Evolutionary conservation across 2,113 vertebrate genomes (phyloP).

Genomic region (Fulica atra): DNA sequence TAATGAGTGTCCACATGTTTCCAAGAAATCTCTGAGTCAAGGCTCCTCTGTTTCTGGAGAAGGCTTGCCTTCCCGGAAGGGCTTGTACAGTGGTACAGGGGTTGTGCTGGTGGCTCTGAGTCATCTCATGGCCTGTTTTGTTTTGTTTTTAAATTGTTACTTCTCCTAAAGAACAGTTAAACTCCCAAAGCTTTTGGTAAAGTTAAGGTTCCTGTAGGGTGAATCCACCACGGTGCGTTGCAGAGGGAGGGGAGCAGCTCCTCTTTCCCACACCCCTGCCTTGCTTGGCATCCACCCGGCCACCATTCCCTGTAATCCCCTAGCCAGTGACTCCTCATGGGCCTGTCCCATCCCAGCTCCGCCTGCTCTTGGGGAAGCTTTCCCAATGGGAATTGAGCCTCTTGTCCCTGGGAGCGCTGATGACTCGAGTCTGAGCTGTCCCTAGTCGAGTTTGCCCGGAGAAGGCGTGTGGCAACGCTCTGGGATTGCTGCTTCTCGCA

Average conservation of each 20-base stretch:
- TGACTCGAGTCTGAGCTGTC: slow-evolving; percentile 34
- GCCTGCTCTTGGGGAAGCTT: neutral
- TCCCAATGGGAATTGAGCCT: neutral
- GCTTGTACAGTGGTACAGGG: neutral
- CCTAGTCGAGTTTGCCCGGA: neutral
- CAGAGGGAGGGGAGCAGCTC: neutral
- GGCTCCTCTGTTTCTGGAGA: slow-evolving; percentile 22
- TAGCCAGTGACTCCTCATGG: neutral
- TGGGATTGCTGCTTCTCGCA: neutral
- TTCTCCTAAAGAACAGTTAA: neutral
- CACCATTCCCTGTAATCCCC: neutral
- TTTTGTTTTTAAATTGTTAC: neutral
- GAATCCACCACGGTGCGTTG: neutral
- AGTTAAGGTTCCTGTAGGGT: neutral
- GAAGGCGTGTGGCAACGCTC: neutral
- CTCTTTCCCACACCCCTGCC: neutral
- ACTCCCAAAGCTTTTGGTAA: neutral
- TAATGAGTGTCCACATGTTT: neutral
- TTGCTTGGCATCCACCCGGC: neutral
- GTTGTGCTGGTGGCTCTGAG: neutral
- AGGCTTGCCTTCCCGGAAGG: slow-evolving; percentile 38
- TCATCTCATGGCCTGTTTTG: neutral
- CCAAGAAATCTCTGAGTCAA: slow-evolving; percentile 54
- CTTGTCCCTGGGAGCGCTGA: neutral
- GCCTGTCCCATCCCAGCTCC: neutral